Conservation (phyloP, 2,113 vertebrate species). For the Cacatua alba region DNA sequence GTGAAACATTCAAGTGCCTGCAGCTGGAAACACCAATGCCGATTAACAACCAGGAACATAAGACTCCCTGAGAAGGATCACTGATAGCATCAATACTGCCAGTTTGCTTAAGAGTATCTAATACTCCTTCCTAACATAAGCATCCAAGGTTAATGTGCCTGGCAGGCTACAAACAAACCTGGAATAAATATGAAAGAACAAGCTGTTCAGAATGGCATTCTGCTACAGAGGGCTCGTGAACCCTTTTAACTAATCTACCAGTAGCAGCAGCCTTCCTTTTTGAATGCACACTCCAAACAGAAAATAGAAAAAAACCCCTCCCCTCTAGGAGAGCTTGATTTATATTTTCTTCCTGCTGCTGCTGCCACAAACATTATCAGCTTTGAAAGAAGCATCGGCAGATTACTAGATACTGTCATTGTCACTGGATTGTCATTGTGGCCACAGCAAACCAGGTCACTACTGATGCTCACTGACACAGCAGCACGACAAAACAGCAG, state of each 20-base stretch:
- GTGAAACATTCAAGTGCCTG: slow-evolving; percentile 13
- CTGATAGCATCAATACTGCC: background rate
- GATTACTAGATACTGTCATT: slow-evolving; percentile 28
- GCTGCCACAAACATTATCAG: background rate
- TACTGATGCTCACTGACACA: background rate
- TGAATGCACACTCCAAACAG: background rate
- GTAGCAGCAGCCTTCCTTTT: slow-evolving; percentile 15
- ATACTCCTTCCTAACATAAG: background rate
- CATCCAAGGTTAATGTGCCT: background rate
- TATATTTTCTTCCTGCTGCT: slow-evolving; percentile 14
- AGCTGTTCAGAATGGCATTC: background rate
- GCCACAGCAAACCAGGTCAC: slow-evolving; percentile 2
- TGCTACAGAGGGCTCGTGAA: background rate
- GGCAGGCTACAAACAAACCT: slow-evolving; percentile 14
- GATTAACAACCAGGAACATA: slow-evolving; percentile 24
- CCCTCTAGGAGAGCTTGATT: background rate
- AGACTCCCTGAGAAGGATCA: slow-evolving; percentile 25
- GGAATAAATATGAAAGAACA: background rate
- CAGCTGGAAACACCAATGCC: slow-evolving; percentile 9
- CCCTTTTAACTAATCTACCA: background rate
- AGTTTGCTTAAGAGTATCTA: background rate
- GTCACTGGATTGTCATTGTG: background rate
- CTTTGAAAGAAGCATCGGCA: background rate
- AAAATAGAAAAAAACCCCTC: background rate
- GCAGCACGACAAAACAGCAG: background rate